These are phyloP conservation scores for Poecilia picta DNA, from an alignment of 2,797 vertebrate genomes.

Conservation along the genomic window DNA sequence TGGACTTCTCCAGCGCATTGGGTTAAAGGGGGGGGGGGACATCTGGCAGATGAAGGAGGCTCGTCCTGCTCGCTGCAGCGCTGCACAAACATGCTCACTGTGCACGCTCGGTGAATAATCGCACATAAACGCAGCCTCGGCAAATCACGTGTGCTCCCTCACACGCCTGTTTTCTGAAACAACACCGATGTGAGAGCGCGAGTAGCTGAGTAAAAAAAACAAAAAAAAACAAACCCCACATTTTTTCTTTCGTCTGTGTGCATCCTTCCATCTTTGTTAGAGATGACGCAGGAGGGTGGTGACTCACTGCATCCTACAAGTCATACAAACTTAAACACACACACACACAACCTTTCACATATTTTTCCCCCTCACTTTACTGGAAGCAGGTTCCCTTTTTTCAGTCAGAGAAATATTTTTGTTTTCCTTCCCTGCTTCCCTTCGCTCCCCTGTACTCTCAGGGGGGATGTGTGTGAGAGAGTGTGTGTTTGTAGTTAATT, in stretches of 20 bases:
- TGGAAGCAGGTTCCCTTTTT: slow-evolving; percentile 63
- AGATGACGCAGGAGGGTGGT: slow-evolving; percentile 52
- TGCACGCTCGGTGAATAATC: slow-evolving; percentile 36
- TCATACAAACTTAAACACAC: slow-evolving; percentile 7
- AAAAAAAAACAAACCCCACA: neutral
- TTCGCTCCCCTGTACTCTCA: slow-evolving; percentile 50
- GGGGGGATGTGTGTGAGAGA: slow-evolving; percentile 36
- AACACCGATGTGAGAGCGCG: slow-evolving; percentile 26
- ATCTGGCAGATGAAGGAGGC: slow-evolving; percentile 46
- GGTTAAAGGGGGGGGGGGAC: slow-evolving; percentile 13
- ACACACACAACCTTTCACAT: slow-evolving; percentile 16
- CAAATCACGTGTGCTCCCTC: slow-evolving; percentile 19
- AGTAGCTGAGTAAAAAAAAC: neutral
- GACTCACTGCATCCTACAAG: slow-evolving; percentile 55
- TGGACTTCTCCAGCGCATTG: slow-evolving; percentile 30
- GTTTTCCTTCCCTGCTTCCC: slow-evolving; percentile 51
- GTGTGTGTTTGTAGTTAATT: slow-evolving; percentile 70
- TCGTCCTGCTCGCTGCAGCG: slow-evolving; percentile 28
- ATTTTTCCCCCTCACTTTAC: slow-evolving; percentile 35
- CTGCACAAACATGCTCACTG: slow-evolving; percentile 39
- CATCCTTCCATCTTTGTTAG: slow-evolving; percentile 21
- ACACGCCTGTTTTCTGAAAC: slow-evolving; percentile 45
- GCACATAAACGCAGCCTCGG: slow-evolving; percentile 37
- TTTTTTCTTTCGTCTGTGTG: slow-evolving; percentile 15
- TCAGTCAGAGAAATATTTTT: slow-evolving; percentile 57